These are phyloP conservation scores for Acronicta leporina DNA, from an alignment of 2,888 invertebrate genomes.

Conservation along the genomic window DNA sequence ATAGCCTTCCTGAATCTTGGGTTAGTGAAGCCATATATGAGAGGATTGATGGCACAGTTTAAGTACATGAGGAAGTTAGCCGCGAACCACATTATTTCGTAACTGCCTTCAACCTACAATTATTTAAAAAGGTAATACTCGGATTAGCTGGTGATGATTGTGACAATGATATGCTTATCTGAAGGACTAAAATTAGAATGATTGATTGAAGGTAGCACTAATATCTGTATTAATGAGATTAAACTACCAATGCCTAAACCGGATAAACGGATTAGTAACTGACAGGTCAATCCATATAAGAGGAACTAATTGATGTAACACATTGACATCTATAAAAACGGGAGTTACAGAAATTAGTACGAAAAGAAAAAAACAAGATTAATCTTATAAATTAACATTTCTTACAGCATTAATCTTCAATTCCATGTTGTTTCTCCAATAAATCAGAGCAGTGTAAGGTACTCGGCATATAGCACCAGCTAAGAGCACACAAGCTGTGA, in stretches of 20 bases:
- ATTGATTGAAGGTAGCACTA: no score
- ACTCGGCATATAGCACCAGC: constrained; percentile 91
- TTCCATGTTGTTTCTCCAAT: constrained; percentile 89
- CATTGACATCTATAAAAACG: no score
- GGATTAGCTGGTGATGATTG: no score
- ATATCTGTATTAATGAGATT: no score
- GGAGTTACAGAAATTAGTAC: no score
- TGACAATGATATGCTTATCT: no score
- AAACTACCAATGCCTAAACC: no score
- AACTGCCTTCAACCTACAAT: constrained; percentile 87
- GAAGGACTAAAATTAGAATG: no score
- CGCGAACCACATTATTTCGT: constrained; percentile 90
- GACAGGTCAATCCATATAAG: no score
- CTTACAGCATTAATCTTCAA: constrained; percentile 83
- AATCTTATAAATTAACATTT: not conserved
- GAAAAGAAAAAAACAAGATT: no score
- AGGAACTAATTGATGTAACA: no score
- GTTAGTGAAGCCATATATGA: constrained; percentile 94
- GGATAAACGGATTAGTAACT: no score
- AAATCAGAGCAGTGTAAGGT: constrained; percentile 92
- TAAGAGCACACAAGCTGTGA: constrained; percentile 91
- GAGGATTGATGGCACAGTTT: constrained; percentile 93
- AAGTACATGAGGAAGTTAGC: constrained; percentile 92
- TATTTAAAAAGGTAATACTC: not conserved
- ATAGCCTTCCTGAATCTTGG: constrained; percentile 92